These are phyloP conservation scores for Toxotes jaculatrix DNA, from an alignment of 2,113 vertebrate species.

Conservation along the genomic window DNA sequence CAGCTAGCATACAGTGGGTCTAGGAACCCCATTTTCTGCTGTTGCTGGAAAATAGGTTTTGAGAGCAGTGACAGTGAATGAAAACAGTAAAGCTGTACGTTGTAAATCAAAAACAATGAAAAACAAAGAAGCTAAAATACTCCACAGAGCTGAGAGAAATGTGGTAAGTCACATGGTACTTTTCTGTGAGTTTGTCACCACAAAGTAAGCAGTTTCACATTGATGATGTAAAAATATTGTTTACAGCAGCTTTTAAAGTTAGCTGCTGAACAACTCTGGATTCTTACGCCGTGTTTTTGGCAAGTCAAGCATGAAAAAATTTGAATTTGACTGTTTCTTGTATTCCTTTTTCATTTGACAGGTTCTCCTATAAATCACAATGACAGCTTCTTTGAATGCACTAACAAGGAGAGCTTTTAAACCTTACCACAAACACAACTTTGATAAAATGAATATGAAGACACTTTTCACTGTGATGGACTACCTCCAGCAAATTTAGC, in stretches of 20 bases:
- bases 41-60: neutral
- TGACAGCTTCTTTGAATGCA: neutral
- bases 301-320: no score
- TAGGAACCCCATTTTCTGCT: no score
- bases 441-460: no score
- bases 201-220: neutral
- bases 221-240: no score
- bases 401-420: neutral
- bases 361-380: neutral
- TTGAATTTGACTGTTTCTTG: neutral
- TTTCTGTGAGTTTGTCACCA: neutral
- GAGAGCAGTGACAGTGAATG: neutral
- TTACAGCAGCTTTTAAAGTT: no score
- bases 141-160: no score
- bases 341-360: neutral
- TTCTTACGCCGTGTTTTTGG: no score
- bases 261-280: no score
- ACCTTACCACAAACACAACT: no score
- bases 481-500: no score
- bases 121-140: neutral
- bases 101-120: neutral
- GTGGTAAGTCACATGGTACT: neutral
- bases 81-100: no score
- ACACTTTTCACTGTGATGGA: no score
- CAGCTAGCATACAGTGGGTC: neutral